A percentile compares a stretch with the other conserved stretches of the same genome.
These are phyloP conservation scores for Eupithecia centaureata DNA, from an alignment of 2,888 invertebrate species.

Conservation along the genomic window DNA sequence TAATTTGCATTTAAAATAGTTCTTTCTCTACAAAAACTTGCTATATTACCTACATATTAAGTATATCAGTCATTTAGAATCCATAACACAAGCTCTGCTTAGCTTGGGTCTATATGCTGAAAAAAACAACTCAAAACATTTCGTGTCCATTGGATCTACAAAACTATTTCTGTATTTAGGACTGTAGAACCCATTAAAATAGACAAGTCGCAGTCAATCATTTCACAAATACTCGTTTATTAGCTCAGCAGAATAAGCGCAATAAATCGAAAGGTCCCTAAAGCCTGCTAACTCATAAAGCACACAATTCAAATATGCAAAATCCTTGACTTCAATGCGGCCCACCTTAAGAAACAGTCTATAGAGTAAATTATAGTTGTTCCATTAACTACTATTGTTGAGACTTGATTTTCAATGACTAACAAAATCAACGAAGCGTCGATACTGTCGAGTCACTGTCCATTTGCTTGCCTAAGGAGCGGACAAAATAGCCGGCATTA, in stretches of 20 bases:
- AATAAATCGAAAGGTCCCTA: constrained; percentile 27
- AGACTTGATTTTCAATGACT: constrained; percentile 41
- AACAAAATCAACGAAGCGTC: constrained; percentile 43
- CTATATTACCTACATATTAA: no score
- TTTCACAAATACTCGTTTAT: constrained; percentile 7
- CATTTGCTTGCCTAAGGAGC: constrained; percentile 13
- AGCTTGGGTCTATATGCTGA: no score
- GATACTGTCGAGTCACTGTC: constrained; percentile 36
- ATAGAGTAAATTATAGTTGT: constrained; percentile 23
- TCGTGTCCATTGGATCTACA: not conserved
- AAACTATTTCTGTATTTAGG: not conserved
- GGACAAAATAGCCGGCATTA: not conserved
- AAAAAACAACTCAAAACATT: no score
- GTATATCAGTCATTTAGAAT: no score
- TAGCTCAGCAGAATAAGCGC: constrained; percentile 5
- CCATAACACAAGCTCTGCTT: no score
- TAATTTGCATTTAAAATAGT: no score
- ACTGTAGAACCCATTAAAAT: not conserved
- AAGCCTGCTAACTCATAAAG: constrained; percentile 36
- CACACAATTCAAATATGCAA: constrained; percentile 41
- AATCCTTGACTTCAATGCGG: constrained; percentile 44
- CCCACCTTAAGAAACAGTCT: constrained; percentile 38
- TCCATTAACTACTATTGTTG: constrained; percentile 39
- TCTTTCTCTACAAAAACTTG: no score
- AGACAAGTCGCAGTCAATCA: constrained; percentile 5